Evolutionary conservation across 2,888 invertebrate genomes (phyloP), one percentile per base, ranked within the genome.

Genomic region (Unio pictorum): DNA sequence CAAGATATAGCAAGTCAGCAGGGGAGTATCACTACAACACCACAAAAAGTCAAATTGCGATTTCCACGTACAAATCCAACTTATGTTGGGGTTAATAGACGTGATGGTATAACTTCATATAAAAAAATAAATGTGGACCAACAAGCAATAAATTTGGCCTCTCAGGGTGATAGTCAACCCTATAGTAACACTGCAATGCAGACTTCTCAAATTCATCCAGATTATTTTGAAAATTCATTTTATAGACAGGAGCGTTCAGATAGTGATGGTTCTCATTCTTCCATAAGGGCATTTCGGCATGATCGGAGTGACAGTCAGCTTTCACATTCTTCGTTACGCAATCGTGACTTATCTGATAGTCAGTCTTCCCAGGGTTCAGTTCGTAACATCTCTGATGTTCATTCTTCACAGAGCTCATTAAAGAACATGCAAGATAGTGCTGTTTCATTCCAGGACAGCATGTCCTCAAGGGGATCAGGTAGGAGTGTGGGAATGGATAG

Each of bases 351-450:
- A 23, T 86, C 87, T 6, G 88, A 88, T 72, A 85, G 86, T 61
- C 89, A 86, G 73, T 92, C 92, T 59, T 92, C 92, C 74, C 92
- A 92, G 83, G 92, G 92, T 72, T 93, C 92, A 61, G 82, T 91
- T 56, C 90, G 91, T 66, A 91, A 91, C 73, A 81, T 84, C 77
- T 84, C 84, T 20, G 88, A 88, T 71, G 80, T 83, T 63, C 87
- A 86, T 69, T 87, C 88, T n/a, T 87, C 87, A 4, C 86, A 86
- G 67, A 86, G 88, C n/a, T 87, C 88, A 4, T 73, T 88, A 71
- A 79, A 85, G 26, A 84, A 85, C 73, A 74, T 85, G 70, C 84
- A 81, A 69, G 85, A 84, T 64, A 81, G 81, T 80, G 80, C 81
- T 17, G 82, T 81, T 59, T 84, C 84, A 11, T 84, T 84, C 67